Evolutionary conservation across 1,140 invertebrate species (phyloP), one percentile per base, ranked within the genome.

Genomic region (Lineus longissimus): DNA sequence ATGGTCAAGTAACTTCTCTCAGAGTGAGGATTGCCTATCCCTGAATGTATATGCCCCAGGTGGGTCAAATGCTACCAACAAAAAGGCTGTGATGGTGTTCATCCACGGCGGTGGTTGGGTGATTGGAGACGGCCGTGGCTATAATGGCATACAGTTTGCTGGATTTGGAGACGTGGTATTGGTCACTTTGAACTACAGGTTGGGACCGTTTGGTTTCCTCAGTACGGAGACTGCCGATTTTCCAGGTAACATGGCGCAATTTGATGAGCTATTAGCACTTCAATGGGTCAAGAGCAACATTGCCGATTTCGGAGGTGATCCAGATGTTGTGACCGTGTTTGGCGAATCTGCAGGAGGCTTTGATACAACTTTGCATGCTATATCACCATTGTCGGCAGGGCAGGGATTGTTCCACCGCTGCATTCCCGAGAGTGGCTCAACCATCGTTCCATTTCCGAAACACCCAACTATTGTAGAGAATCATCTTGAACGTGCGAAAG

Each of bases 221-320:
- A 27, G 11, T 22, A 27, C 27, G 22, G 54, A 13, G 11, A 59
- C 27, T 17, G 22, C 40, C 29, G 40, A 59, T 27, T 59, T 41
- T 27, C 83, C 88, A 0, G 90, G 90, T 17, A 91, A 92, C 72
- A 86, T 87, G 75, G 90, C 89, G 0, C 77, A 91, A 25, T 88
- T 89, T 75, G 91, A 92, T 80, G 89, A 91, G 79, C 87, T 90
- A 1, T 76, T 82, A 36, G 86, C 85, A 2, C 65, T 87, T 15
- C 84, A 68, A 77, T 87, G 86, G 86, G 76, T 87, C 15, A 80
- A 71, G 13, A 51, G 75, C 17, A 74, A 79, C 55, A 73, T 81
- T 59, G 51, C 36, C 1, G 29, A 61, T 45, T 79, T 79, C 43
- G 68, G 74, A 29, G 77, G 77, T 23, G 72, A 79, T 63, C 63